A percentile compares a stretch with the other conserved stretches of the same genome.
Conservation (phyloP, 2,113 vertebrate genomes). For the Manacus vitellinus region DNA sequence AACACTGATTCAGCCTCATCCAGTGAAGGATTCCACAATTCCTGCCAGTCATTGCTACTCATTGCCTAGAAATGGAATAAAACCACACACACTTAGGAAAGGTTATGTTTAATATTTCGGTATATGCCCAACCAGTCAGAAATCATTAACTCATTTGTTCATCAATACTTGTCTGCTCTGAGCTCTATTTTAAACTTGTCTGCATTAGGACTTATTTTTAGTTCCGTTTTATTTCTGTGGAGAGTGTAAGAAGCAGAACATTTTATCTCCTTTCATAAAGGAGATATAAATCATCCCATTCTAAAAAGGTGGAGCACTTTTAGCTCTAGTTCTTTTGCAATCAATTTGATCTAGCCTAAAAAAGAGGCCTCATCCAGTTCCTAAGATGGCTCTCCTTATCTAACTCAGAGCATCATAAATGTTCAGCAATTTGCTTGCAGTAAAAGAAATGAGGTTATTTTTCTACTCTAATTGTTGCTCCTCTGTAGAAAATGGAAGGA, state of each 20-base stretch:
- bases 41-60: not conserved
- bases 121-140: slow-evolving; percentile 27
- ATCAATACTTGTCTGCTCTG: slow-evolving; percentile 30
- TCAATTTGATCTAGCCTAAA: slow-evolving; percentile 9
- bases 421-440: not conserved
- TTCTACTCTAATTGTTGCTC: not conserved
- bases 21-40: not conserved
- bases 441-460: not conserved
- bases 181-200: slow-evolving; percentile 57
- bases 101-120: slow-evolving; percentile 2
- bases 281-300: slow-evolving; percentile 56
- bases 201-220: slow-evolving; percentile 41
- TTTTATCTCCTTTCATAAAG: slow-evolving; percentile 53
- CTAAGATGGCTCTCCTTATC: not conserved
- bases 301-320: slow-evolving; percentile 49
- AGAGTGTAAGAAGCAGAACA: slow-evolving; percentile 39
- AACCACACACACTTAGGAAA: not conserved
- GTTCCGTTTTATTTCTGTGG: slow-evolving; percentile 47
- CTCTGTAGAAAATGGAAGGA: not conserved
- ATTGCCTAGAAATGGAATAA: not conserved
- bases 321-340: not conserved
- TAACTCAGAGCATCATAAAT: not conserved
- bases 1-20: not conserved
- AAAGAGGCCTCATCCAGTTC: not conserved
- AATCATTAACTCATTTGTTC: slow-evolving; percentile 46